Base-by-base conservation (phyloP, 2,113 vertebrate species). In the Eclectus roratus region DNA sequence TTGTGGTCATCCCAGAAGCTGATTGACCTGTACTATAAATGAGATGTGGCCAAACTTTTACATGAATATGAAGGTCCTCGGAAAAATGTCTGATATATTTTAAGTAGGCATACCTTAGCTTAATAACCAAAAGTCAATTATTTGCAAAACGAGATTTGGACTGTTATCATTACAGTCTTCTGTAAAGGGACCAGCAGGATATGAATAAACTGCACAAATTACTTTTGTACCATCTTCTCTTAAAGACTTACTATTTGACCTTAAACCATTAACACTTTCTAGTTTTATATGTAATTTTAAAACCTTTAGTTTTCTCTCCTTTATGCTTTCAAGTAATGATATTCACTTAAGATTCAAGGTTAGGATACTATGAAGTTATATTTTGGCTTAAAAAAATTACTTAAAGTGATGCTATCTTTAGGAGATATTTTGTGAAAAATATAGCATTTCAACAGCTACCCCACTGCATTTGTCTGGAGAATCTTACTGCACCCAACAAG, bases 21-120 rank as follows among this genome's bases (percentile, higher is more conserved):
- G 35, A 71, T n/a, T 71, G 41, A 29, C 15, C 8, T 55, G 7
- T 55, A 7, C 13, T 58, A 50, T 35, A 29, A 82, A 56, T 49
- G 10, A 70, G 28, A 58, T 25, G 4, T 74, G 43, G 6, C 6
- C 46, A 85, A 58, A 74, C 24, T 8, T 69, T 70, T 70, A 47
- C 0, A 2, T 0, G 2, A 21, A 46, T 17, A 7, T 25, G 31
- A 78, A 73, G 13, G 6, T 52, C 5, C 11, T 44, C 44, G 63
- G 60, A 81, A 69, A 60, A 93, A 78, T 52, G 17, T 80, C 43
- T 58, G 21, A 14, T 61, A 55, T 23, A 35, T 37, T 5, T 63
- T 77, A 35, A 80, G 21, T 7, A 68, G 28, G 9, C 3, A 23
- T 61, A 49, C 28, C 6, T 65, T 84, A 61, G 6, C 58, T 60